Base-by-base conservation (phyloP, 2,113 vertebrate species). In the Lota lota region DNA sequence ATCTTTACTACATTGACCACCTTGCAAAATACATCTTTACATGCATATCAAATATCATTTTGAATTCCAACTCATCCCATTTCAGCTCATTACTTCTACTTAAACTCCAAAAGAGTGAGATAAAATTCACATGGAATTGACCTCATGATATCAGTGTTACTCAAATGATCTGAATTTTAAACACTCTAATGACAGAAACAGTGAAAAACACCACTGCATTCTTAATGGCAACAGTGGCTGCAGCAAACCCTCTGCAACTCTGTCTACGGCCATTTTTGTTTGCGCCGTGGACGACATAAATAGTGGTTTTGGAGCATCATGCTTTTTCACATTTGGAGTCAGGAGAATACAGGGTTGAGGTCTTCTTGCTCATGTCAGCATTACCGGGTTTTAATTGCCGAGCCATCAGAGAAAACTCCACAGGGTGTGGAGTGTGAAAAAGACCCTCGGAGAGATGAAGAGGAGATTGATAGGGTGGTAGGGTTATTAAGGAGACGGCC, bases 321-420 rank as follows among this genome's bases (percentile, higher is more conserved):
- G 77, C 78, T 83, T 80, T 75, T 57, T 47, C 10, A 53, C 51
- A 14, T 53, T 66, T 14, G 15, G 75, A 75, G 75, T 83, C 77
- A 79, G 80, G 80, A 75, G 69, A 78, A 79, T 75, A 74, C 68
- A 70, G 65, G 65, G 65, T 33, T 68, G 75, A 76, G 75, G 56
- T 73, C 79, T 63, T 82, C 64, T 51, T 47, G 82, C 76, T 61
- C 72, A 65, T 50, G 70, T 87, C 78, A 83, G 75, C 83, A 73
- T 79, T 80, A 79, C 81, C 70, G 59, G 8, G 71, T 24, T 59
- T 62, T 79, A 80, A 85, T 80, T 83, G 79, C 75, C 77, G 78
- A 84, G 81, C 73, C 69, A 70, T 77, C 77, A 80, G 40, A 67
- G 67, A 64, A 51, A 19, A 70, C 80, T 84, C 75, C 61, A 66